Evolutionary conservation across 1,140 invertebrate genomes (phyloP).

Genomic region (Caenorhabditis brenneri): DNA sequence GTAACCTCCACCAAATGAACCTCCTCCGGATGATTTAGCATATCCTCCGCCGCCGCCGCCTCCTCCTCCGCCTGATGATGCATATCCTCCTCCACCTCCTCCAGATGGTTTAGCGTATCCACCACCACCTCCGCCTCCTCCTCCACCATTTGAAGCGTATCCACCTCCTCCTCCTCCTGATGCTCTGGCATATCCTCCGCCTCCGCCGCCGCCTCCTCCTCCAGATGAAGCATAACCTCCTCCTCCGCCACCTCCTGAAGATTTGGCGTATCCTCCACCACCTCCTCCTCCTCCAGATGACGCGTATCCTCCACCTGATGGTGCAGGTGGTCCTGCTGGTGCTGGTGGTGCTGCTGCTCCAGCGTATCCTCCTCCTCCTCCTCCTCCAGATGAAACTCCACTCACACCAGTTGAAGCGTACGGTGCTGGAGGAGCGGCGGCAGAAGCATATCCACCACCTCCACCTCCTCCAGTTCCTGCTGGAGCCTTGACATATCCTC

Average conservation of each 20-base stretch:
- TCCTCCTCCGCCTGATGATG: background rate
- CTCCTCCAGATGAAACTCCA: background rate
- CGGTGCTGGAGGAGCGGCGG: background rate
- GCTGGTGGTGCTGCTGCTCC: too few relatives aligned
- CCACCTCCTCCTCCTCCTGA: too few relatives aligned
- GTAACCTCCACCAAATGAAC: background rate
- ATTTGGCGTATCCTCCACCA: background rate
- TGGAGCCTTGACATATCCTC: background rate
- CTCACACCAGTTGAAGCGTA: background rate
- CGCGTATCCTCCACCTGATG: slow-evolving; percentile 3
- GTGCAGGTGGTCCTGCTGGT: background rate
- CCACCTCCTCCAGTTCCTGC: background rate
- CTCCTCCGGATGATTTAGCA: too few relatives aligned
- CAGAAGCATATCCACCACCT: background rate
- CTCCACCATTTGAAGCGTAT: background rate
- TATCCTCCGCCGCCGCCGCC: background rate
- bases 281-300: background rate
- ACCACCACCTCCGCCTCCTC: background rate
- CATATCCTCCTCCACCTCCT: background rate
- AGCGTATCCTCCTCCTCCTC: slow-evolving; percentile 6
- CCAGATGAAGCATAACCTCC: background rate
- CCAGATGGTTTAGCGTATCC: background rate
- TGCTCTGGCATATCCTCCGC: background rate
- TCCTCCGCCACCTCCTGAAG: background rate
- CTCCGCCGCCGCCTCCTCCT: background rate